Base-by-base conservation (phyloP, 2,113 vertebrate genomes). In the Acanthisitta chloris region DNA sequence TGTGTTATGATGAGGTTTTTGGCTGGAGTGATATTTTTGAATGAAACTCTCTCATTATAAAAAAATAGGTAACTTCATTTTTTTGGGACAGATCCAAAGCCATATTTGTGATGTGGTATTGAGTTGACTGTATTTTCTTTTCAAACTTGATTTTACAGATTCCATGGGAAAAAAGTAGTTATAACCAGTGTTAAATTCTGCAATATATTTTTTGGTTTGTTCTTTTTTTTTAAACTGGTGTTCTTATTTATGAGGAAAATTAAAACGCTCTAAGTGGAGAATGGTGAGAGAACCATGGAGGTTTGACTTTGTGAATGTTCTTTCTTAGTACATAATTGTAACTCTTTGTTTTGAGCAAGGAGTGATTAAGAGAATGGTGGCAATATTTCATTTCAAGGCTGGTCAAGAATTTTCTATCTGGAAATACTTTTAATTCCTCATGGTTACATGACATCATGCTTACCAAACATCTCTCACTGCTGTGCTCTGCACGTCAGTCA, bases 391-490 rank as follows among this genome's bases (percentile, higher is more conserved):
- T 73, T 80, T 58, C 28, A 78, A 43, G 15, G 31, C 55, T 55
- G 29, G 48, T 38, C 18, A 80, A 79, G 28, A 88, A 29, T 64
- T 42, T 64, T 71, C 34, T 48, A 12, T 48, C 14, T 79, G 43
- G 55, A 67, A 85, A 52, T 82, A 55, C 23, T 71, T 92, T 34
- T 71, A 19, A 33, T 70, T 80, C 45, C 12, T 71, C 17, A 1
- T 25, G 12, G 6, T 31, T 52, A 7, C 18, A 18, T 46, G 33
- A n/a, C 26, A 17, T 59, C 34, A 19, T 20, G 54, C 18, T 43
- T 69, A 29, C 15, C 0, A 0, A 36, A 19, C 13, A 5, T 29
- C 17, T 7, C 28, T 73, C 0, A 0, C 11, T 28, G 40, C 64
- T 89, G 77, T 4, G 3, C 18, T 48, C 14, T 73, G 8, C 23